These are phyloP conservation scores for Ctenopoma kingsleyae DNA, from an alignment of 2,797 vertebrate species.

Conservation along the genomic window DNA sequence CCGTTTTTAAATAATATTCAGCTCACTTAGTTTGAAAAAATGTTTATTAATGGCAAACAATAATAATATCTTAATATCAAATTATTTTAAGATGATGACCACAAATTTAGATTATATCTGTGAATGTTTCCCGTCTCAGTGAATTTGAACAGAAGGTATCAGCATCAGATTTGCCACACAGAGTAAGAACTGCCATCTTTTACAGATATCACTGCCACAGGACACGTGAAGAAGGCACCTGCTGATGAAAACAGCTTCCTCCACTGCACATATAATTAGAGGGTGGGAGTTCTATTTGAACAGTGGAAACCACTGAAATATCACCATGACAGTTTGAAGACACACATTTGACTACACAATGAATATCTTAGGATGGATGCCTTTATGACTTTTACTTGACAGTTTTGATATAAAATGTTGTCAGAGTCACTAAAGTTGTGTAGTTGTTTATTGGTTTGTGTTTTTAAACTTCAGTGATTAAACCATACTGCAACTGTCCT, in stretches of 20 bases:
- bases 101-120: conserved; percentile 25
- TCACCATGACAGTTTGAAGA: conserved; percentile 40
- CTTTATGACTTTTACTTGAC: neutral
- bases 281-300: conserved; percentile 48
- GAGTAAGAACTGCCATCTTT: conserved; percentile 43
- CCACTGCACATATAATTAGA: conserved; percentile 58
- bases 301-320: conserved; percentile 49
- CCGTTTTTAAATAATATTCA: neutral
- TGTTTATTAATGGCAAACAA: too few species aligned
- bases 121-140: conserved; percentile 20
- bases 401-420: neutral
- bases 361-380: neutral
- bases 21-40: neutral
- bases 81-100: conserved; percentile 23
- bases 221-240: conserved; percentile 53
- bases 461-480: neutral
- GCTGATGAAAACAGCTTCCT: conserved; percentile 67
- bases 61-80: conserved; percentile 8
- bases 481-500: neutral
- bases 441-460: neutral
- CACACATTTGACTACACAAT: conserved; percentile 31
- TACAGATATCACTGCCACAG: conserved; percentile 42
- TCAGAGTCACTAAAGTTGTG: neutral
- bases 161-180: conserved; percentile 44
- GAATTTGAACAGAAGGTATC: conserved; percentile 24